Evolutionary conservation across 2,113 vertebrate genomes (phyloP), one percentile per base, ranked within the genome.

Genomic region (Typhlomys cinereus): DNA sequence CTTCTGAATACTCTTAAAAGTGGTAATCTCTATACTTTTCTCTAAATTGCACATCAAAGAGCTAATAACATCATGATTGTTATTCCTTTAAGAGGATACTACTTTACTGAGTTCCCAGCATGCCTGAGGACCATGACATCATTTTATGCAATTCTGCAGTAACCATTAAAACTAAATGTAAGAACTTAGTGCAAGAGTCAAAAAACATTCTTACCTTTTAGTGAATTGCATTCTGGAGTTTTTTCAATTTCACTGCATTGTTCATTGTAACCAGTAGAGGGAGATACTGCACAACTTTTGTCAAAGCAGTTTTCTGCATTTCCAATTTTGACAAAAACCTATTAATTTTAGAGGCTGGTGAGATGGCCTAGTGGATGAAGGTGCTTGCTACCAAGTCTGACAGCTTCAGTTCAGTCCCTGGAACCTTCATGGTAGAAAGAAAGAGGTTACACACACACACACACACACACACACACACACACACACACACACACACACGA

Each of bases 221-320:
- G 3, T 0, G 12, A n/a, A 4, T 66, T 29, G 14, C 9, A 31
- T 41, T 80, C n/a, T 36, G 61, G 23, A 87, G 57, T 7, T 39
- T 9, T 21, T 67, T 27, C 21, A 48, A 46, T 69, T 66, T 80
- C 2, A 9, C n/a, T 46, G 39, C 44, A 73, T 92, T 95, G 67
- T 25, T 86, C 41, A 50, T 17, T 52, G 4, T 93, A 50, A 21
- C 92, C 96, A 94, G 92, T 93, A 96, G 96, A 89, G 94, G 96
- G 92, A 4, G 79, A 54, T n/a, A 85, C 29, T 82, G 69, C 1
- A 54, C 23, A 91, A 75, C 80, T 71, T 5, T 79, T 80, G 23
- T 62, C 21, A 78, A 74, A 83, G 39, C 7, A 76, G 1, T 46
- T 39, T 29, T 13, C 29, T 64, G 64, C 17, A 10, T 70, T 85